A percentile compares a stretch with the other conserved stretches of the same genome.
These are phyloP conservation scores for Saccostrea cuccullata DNA, from an alignment of 1,140 invertebrate species.

Conservation along the genomic window DNA sequence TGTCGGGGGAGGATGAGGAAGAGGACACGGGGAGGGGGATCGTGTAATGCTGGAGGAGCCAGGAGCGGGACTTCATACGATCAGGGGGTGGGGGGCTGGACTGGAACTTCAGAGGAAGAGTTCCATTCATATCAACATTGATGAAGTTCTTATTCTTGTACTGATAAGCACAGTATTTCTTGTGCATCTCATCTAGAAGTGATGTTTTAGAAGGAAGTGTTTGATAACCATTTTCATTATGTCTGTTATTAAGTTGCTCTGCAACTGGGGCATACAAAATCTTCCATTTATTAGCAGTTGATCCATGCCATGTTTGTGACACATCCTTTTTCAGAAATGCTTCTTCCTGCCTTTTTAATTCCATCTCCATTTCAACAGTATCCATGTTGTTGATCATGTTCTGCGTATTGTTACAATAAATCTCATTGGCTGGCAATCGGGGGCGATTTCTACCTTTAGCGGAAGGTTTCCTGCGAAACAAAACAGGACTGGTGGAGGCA, in stretches of 20 bases:
- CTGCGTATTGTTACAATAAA: background rate
- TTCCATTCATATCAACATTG: constrained; percentile 1
- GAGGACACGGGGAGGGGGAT: constrained; percentile 17
- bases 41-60: constrained; percentile 53
- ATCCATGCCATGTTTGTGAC: constrained; percentile 66
- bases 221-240: constrained; percentile 49
- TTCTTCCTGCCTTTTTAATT: constrained; percentile 23
- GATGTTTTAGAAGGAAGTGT: constrained; percentile 56
- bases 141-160: constrained; percentile 52
- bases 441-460: constrained; percentile 38
- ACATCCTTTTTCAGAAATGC: constrained; percentile 62
- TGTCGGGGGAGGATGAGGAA: constrained; percentile 29
- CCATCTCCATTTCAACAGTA: background rate
- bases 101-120: constrained; percentile 45
- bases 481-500: constrained; percentile 70
- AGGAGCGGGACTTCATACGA: constrained; percentile 53
- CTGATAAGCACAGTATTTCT: constrained; percentile 66
- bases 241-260: constrained; percentile 54
- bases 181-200: constrained; percentile 65
- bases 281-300: constrained; percentile 61
- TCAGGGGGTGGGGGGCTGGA: constrained; percentile 56
- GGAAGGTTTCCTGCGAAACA: constrained; percentile 59
- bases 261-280: constrained; percentile 61
- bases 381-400: constrained; percentile 23
- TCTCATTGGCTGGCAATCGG: constrained; percentile 38